Conservation (phyloP, 1,140 invertebrate genomes). For the Coenobita brevimanus region DNA sequence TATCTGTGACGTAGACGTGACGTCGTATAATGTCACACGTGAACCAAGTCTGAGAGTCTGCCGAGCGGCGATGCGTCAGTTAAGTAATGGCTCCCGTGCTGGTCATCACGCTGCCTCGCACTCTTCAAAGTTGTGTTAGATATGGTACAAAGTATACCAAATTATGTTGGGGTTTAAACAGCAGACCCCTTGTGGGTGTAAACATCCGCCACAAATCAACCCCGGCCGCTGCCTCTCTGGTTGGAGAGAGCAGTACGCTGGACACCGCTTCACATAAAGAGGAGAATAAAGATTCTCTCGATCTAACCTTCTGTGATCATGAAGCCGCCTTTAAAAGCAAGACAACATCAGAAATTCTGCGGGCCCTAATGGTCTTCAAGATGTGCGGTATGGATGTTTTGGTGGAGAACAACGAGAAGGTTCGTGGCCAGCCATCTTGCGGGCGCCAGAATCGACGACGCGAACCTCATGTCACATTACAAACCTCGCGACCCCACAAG, state of each 20-base stretch:
- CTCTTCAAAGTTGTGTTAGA: slow-evolving; percentile 52
- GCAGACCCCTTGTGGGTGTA: slow-evolving; percentile 18
- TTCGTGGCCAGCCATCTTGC: slow-evolving; percentile 75
- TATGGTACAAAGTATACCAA: slow-evolving; percentile 28
- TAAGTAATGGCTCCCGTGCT: slow-evolving; percentile 68
- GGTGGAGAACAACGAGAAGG: slow-evolving; percentile 96
- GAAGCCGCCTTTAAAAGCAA: slow-evolving; percentile 83
- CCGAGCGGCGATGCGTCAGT: slow-evolving; percentile 30
- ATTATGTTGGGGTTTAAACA: slow-evolving; percentile 43
- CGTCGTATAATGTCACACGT: slow-evolving; percentile 29
- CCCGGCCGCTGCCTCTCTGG: slow-evolving; percentile 57
- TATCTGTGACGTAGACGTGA: slow-evolving; percentile 37
- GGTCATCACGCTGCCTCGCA: slow-evolving; percentile 51
- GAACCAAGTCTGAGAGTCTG: slow-evolving; percentile 2
- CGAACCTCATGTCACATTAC: slow-evolving; percentile 58
- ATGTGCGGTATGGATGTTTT: slow-evolving; percentile 92
- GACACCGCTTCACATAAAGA: slow-evolving; percentile 42
- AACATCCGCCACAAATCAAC: slow-evolving; percentile 62
- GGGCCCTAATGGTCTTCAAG: slow-evolving; percentile 94
- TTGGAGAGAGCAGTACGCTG: slow-evolving; percentile 40
- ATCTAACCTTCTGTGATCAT: slow-evolving; percentile 84
- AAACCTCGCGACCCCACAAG: slow-evolving; percentile 17
- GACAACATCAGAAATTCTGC: slow-evolving; percentile 92
- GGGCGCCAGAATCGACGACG: not conserved
- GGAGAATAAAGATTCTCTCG: slow-evolving; percentile 81